These are phyloP conservation scores for Nyctibius grandis DNA, from an alignment of 2,797 vertebrate species.

Conservation along the genomic window DNA sequence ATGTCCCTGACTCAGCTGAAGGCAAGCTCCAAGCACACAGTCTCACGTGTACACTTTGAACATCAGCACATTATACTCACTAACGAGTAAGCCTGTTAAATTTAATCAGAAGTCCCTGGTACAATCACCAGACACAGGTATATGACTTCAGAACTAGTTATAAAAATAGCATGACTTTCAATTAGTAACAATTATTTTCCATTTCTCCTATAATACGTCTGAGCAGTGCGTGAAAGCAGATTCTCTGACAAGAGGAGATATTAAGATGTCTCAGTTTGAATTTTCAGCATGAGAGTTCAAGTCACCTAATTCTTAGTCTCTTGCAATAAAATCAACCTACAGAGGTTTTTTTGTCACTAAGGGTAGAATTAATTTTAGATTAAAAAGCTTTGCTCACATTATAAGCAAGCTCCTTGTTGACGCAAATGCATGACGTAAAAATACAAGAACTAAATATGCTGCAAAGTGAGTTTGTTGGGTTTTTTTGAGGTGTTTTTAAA, in stretches of 20 bases:
- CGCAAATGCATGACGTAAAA: not conserved
- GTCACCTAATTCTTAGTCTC: not conserved
- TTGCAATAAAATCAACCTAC: not conserved
- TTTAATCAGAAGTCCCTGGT: not conserved
- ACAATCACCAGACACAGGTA: not conserved
- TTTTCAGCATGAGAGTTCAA: not conserved
- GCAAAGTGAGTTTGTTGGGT: rapidly evolving
- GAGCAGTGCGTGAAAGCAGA: not conserved
- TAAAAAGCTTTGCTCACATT: not conserved
- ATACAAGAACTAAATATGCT: not conserved
- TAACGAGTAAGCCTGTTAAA: not conserved
- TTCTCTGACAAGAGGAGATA: not conserved
- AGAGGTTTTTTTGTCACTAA: not conserved
- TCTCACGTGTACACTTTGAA: not conserved
- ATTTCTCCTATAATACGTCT: not conserved
- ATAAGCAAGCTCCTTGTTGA: not conserved
- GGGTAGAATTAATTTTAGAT: not conserved
- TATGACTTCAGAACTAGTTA: not conserved
- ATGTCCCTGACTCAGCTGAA: not conserved
- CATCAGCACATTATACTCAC: not conserved
- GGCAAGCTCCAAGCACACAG: not conserved
- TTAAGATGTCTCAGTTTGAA: not conserved
- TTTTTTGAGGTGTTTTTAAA: not conserved
- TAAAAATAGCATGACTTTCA: not conserved
- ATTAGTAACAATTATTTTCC: not conserved